phyloP scores from a whole-genome alignment of 2,113 vertebrate genomes.

The Centropus bengalensis region DNA sequence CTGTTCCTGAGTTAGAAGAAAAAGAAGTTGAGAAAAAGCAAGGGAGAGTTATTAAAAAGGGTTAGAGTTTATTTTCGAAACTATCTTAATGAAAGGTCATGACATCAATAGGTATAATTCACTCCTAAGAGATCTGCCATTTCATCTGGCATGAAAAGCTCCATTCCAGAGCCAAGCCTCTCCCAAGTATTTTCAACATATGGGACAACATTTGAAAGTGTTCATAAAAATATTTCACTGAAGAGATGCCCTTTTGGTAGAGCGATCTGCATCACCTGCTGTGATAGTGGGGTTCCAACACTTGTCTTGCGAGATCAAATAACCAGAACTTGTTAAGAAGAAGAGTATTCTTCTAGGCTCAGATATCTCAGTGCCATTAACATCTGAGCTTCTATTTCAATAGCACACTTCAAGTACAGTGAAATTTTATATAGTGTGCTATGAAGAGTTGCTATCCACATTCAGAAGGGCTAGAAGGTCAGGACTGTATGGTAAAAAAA shows the following conservation, averaged over 20 bases:
- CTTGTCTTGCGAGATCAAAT: constrained; percentile 8
- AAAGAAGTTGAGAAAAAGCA: background rate
- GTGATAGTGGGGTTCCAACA: background rate
- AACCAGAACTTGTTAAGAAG: constrained; percentile 8
- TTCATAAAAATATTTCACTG: constrained; percentile 22
- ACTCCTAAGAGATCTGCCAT: constrained; percentile 18
- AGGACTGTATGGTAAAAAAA: background rate
- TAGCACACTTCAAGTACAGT: background rate
- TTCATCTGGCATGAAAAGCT: constrained; percentile 30
- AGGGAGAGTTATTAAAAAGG: background rate
- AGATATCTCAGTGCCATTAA: background rate
- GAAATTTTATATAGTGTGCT: background rate
- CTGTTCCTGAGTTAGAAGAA: background rate
- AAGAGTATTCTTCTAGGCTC: background rate
- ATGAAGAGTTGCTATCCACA: background rate
- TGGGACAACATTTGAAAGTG: background rate
- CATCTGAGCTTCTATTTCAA: background rate
- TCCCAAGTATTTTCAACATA: background rate
- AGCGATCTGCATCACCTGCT: background rate
- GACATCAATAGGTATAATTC: background rate
- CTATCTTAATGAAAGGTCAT: background rate
- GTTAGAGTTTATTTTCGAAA: constrained; percentile 27
- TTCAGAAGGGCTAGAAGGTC: background rate
- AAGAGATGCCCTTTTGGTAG: constrained; percentile 3
- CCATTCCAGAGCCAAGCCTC: background rate